Evolutionary conservation across 1,140 invertebrate genomes (phyloP), one percentile per base, ranked within the genome.

Genomic region (Amphibalanus amphitrite): DNA sequence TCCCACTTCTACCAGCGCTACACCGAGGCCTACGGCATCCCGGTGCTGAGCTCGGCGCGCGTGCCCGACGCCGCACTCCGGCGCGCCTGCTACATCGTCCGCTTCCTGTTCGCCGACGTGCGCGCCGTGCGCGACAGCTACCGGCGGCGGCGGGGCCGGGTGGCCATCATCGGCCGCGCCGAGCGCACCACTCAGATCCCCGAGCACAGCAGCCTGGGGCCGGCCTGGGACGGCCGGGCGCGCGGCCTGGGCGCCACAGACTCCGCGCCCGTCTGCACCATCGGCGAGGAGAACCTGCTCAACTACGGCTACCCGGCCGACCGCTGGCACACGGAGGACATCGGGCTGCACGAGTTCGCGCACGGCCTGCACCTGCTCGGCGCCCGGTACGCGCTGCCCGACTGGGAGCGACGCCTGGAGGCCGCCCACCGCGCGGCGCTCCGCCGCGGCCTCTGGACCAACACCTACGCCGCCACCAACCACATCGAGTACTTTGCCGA

Each of bases 11-110:
- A 59, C 47, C 47, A 59, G 47, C 47, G 47, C 47, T 59, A 59
- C 47, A 59, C 47, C 47, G 47, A 59, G 47, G 47, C 47, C 10
- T 59, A 59, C 47, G 47, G 47, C 47, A 59, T 59, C 47, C 47
- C 47, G 13, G 47, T 59, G 47, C 47, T 59, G 47, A 20, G 13
- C 13, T 59, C 47, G 47, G 1, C 47, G 6, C 47, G 47, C 47
- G 74, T 67, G 72, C 72, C 70, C 72, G 72, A 69, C 69, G 69
- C 29, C 69, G 75, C 28, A 69, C 71, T 71, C 69, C 72, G 30
- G 65, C 69, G 65, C 71, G 65, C 29, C 65, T 74, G 30, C 73
- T 72, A 59, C 47, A 59, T 59, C 47, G 47, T 59, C 47, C 47
- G 47, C 47, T 59, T 59, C 47, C 6, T 59, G 13, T 59, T 59